Evolutionary conservation across 2,888 invertebrate genomes (phyloP).

Genomic region (Oegoconia quadripuncta): DNA sequence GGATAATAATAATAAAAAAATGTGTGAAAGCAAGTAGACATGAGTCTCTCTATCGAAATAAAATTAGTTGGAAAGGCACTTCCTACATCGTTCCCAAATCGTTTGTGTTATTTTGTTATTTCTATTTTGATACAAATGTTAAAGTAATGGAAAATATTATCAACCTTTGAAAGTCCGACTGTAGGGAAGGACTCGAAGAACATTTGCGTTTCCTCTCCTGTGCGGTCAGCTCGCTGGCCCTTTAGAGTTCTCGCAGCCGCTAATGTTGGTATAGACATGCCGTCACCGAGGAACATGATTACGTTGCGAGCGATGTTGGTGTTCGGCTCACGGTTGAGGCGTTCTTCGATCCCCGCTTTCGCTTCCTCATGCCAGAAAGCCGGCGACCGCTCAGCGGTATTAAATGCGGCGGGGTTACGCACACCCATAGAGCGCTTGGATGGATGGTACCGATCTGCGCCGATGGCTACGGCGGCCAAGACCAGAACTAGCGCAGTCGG

Average conservation of each 20-base stretch:
- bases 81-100: too few relatives aligned
- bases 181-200: conserved; percentile 82
- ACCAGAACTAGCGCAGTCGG: not conserved
- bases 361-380: conserved; percentile 71
- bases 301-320: conserved; percentile 66
- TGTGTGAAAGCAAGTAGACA: too few relatives aligned
- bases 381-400: conserved; percentile 25
- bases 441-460: conserved; percentile 18
- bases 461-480: conserved; percentile 1
- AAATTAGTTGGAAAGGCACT: too few relatives aligned
- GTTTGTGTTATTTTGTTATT: too few relatives aligned
- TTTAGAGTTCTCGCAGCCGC: conserved; percentile 82
- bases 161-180: conserved; percentile 83
- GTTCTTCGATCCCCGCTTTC: conserved; percentile 49
- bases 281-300: conserved; percentile 86
- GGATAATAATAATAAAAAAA: too few relatives aligned
- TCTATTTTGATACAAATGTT: not conserved
- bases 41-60: too few relatives aligned
- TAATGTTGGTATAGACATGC: conserved; percentile 85
- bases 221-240: conserved; percentile 74
- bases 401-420: not conserved
- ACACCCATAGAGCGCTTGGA: not conserved
- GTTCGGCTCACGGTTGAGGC: conserved; percentile 42
- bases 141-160: not conserved
- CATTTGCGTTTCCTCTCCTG: conserved; percentile 80